A percentile compares a stretch with the other conserved stretches of the same genome.
Conservation (phyloP, 2,113 vertebrate species). For the Panthera uncia region DNA sequence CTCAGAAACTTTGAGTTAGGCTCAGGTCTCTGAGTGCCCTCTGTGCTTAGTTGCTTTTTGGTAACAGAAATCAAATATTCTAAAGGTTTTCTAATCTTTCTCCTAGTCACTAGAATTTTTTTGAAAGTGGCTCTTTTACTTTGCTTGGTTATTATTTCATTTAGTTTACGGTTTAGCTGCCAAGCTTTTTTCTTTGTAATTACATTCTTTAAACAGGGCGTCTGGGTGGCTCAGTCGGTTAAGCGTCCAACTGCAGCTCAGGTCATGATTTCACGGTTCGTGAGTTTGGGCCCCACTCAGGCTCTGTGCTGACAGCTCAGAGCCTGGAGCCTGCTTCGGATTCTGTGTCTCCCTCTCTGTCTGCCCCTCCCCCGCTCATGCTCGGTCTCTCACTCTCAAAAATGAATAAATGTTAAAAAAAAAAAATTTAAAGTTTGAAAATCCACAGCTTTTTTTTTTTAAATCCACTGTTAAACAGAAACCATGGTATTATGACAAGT, state of each 20-base stretch:
- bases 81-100: background rate
- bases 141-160: slow-evolving; percentile 10
- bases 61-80: background rate
- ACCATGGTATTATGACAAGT: background rate
- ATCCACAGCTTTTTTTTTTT: background rate
- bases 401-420: no score
- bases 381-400: no score
- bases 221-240: no score
- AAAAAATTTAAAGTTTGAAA: background rate
- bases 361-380: no score
- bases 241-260: no score
- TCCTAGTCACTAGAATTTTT: background rate
- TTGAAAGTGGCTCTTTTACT: background rate
- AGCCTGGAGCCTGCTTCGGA: no score
- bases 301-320: no score
- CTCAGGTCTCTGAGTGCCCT: background rate
- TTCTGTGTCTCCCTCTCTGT: no score
- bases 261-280: no score
- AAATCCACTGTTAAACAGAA: background rate
- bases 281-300: no score
- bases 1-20: background rate
- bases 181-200: background rate
- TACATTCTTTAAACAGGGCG: background rate
- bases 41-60: background rate
- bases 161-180: slow-evolving; percentile 19